A percentile compares a stretch with the other conserved stretches of the same genome.
Conservation (phyloP, 2,797 vertebrate species). For the Macroramphosus scolopax region DNA sequence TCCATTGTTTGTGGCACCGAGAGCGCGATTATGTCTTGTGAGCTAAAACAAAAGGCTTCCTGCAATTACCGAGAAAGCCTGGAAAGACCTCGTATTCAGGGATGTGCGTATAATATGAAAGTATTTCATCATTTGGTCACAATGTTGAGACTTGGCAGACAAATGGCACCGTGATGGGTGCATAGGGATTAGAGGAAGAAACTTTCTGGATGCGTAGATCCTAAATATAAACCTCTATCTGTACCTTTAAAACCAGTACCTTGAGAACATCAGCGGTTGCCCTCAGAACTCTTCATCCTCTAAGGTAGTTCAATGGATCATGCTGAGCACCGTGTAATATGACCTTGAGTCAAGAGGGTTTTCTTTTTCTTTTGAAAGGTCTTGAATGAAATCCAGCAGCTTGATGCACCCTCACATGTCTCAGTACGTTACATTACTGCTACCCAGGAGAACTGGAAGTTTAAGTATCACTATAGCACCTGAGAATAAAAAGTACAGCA, state of each 20-base stretch:
- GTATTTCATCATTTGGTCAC: slow-evolving; percentile 44
- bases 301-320: too few species aligned
- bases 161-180: slow-evolving; percentile 15
- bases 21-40: slow-evolving; percentile 43
- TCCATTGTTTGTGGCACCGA: slow-evolving; percentile 53
- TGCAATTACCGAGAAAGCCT: slow-evolving; percentile 30
- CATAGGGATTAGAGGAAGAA: slow-evolving; percentile 15
- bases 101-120: slow-evolving; percentile 21
- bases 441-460: too few species aligned
- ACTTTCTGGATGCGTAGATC: slow-evolving; percentile 5
- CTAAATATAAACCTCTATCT: slow-evolving; percentile 20
- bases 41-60: slow-evolving; percentile 52
- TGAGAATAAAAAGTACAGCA: too few species aligned
- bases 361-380: slow-evolving; percentile 23
- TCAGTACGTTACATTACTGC: too few species aligned
- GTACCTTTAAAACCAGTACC: slow-evolving; percentile 22
- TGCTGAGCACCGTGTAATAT: too few species aligned
- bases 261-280: slow-evolving; percentile 26
- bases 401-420: too few species aligned
- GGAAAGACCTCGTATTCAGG: slow-evolving; percentile 18
- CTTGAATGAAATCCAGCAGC: slow-evolving; percentile 32
- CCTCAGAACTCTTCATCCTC: slow-evolving; percentile 18
- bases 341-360: neutral
- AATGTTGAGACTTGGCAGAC: slow-evolving; percentile 18
- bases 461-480: too few species aligned